Evolutionary conservation across 2,113 vertebrate species (phyloP).

Genomic region (Gymnogyps californianus): DNA sequence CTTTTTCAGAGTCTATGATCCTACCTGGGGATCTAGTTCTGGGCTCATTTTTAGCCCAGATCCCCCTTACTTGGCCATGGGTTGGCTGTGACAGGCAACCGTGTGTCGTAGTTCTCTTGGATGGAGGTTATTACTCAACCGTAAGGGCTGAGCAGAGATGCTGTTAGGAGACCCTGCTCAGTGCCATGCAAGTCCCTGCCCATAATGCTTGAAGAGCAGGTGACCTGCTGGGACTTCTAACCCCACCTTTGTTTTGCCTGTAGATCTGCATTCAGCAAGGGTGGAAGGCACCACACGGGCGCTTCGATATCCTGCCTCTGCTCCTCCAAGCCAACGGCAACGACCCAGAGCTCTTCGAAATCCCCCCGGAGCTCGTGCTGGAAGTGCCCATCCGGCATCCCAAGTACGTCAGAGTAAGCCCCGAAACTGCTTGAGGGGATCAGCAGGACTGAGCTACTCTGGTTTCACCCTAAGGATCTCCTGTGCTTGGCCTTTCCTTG

Average conservation of each 20-base stretch:
- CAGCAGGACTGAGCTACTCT: neutral
- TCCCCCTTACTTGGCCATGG: neutral
- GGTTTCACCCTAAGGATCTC: neutral
- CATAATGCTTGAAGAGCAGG: neutral
- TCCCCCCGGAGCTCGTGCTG: constrained; percentile 90
- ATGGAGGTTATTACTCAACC: neutral
- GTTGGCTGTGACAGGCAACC: neutral
- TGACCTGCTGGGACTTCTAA: neutral
- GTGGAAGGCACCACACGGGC: constrained; percentile 89
- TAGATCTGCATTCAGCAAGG: constrained; percentile 97
- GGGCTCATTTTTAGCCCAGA: neutral
- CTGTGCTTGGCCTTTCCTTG: neutral
- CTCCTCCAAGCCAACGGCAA: constrained; percentile 94
- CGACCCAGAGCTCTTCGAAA: constrained; percentile 93
- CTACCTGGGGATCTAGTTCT: neutral
- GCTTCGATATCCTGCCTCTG: constrained; percentile 92
- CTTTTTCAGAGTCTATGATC: neutral
- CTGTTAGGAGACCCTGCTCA: neutral
- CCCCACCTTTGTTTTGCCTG: neutral
- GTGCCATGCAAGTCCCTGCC: neutral
- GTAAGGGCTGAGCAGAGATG: neutral
- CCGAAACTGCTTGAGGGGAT: rapidly evolving
- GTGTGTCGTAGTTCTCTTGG: rapidly evolving
- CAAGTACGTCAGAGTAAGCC: constrained; percentile 81
- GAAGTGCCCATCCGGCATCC: constrained; percentile 94